Conservation (phyloP, 2,888 invertebrate species). For the Euclidia mi region DNA sequence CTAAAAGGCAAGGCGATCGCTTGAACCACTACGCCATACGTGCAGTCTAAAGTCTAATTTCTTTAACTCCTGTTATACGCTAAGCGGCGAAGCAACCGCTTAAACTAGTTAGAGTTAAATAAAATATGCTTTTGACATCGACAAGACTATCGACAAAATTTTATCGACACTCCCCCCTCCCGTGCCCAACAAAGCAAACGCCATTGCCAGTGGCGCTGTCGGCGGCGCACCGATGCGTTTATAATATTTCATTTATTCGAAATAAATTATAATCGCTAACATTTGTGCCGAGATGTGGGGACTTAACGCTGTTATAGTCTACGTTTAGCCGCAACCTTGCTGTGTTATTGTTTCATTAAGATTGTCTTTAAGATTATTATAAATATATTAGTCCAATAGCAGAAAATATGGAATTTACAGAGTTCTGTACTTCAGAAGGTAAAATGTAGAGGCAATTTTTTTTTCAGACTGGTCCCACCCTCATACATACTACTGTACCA, state of each 20-base stretch:
- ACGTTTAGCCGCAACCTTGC: conserved; percentile 49
- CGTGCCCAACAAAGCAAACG: conserved; percentile 86
- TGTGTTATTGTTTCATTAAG: conserved; percentile 13
- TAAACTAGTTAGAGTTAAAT: no score
- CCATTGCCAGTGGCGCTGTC: conserved; percentile 89
- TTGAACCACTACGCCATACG: no score
- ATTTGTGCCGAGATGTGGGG: conserved; percentile 66
- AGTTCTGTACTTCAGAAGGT: no score
- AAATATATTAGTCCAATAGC: no score
- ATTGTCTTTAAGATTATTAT: conserved; percentile 5
- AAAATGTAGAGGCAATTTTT: no score
- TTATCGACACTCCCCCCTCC: conserved; percentile 55
- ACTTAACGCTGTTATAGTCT: conserved; percentile 72
- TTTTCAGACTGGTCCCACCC: no score
- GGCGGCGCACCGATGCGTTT: conserved; percentile 89
- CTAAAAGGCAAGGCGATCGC: no score
- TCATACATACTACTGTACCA: no score
- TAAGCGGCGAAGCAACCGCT: no score
- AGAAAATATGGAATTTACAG: no score
- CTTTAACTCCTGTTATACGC: no score
- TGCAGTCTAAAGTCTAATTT: no score
- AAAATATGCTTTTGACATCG: not conserved
- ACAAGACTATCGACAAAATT: not conserved
- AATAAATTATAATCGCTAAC: conserved; percentile 87
- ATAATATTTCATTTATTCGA: conserved; percentile 90